Conservation (phyloP, 2,888 invertebrate genomes). For the Zhengitettix transpicula region DNA sequence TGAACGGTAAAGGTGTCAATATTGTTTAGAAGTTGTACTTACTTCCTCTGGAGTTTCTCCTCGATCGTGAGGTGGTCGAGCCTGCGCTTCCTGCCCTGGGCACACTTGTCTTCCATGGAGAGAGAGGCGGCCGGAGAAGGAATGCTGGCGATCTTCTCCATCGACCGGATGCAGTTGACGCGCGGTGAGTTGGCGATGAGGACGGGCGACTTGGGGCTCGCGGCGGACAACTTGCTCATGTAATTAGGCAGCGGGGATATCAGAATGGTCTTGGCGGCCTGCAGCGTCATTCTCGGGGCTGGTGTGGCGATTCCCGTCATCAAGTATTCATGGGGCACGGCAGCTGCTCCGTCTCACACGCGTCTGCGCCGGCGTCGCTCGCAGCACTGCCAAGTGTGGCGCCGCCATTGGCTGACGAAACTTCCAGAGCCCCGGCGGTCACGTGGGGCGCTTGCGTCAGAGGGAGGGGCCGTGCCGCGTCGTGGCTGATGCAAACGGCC, state of each 20-base stretch:
- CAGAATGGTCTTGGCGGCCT: neutral
- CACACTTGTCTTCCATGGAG: neutral
- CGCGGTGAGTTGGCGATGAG: neutral
- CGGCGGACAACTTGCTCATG: neutral
- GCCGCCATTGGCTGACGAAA: too few species aligned
- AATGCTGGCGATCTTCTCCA: neutral
- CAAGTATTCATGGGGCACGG: too few species aligned
- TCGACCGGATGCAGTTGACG: neutral
- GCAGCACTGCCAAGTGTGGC: too few species aligned
- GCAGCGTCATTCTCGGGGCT: too few species aligned
- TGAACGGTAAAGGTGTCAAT: neutral
- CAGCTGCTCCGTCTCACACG: too few species aligned
- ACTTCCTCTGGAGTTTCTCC: conserved; percentile 77
- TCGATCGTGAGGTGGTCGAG: conserved; percentile 74
- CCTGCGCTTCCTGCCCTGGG: conserved; percentile 47
- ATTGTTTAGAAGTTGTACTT: conserved; percentile 24
- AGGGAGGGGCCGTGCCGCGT: too few species aligned
- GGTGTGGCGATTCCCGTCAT: too few species aligned
- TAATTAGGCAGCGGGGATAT: neutral
- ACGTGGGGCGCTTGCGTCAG: too few species aligned
- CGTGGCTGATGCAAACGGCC: too few species aligned
- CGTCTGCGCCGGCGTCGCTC: too few species aligned
- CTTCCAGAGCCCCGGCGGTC: too few species aligned
- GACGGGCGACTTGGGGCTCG: neutral
- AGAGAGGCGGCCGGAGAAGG: neutral